Evolutionary conservation across 2,797 vertebrate genomes (phyloP).

Genomic region (Xenentodon cancila): DNA sequence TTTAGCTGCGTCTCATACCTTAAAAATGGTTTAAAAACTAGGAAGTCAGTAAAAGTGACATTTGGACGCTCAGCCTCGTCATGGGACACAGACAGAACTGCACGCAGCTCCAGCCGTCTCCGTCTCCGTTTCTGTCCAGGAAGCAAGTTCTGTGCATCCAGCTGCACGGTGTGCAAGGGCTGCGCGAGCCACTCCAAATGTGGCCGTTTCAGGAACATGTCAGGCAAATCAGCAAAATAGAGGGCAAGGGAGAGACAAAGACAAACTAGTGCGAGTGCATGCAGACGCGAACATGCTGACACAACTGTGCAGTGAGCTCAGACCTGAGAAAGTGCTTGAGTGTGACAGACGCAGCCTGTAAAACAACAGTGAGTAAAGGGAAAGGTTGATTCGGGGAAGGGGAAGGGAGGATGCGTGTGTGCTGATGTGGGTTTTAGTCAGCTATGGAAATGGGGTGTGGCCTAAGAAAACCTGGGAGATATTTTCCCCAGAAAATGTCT

Average conservation of each 20-base stretch:
- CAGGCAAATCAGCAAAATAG: conserved; percentile 56
- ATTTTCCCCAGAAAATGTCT: conserved; percentile 33
- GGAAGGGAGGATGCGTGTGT: conserved; percentile 2
- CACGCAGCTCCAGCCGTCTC: not conserved
- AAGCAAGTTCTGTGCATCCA: conserved; percentile 30
- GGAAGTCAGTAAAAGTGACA: conserved; percentile 12
- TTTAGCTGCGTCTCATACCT: conserved; percentile 1
- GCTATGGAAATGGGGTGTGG: not conserved
- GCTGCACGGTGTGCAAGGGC: conserved; percentile 37
- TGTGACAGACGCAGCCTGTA: conserved; percentile 54
- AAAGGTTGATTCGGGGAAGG: conserved; percentile 17
- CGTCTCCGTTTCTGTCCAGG: conserved; percentile 15
- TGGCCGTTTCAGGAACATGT: conserved; percentile 61
- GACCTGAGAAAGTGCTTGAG: conserved; percentile 48
- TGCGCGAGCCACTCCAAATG: conserved; percentile 45
- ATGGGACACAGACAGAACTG: not conserved
- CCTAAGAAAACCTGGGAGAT: conserved; percentile 39
- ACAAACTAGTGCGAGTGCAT: conserved; percentile 17
- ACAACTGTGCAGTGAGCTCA: conserved; percentile 43
- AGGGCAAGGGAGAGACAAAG: conserved; percentile 31
- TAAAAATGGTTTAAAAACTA: conserved; percentile 1
- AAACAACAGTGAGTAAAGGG: conserved; percentile 34
- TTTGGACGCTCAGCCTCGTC: not conserved
- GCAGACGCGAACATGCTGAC: conserved; percentile 25
- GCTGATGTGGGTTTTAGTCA: too few species aligned